Evolutionary conservation across 2,888 invertebrate species (phyloP).

Genomic region (Oscheius sp.): DNA sequence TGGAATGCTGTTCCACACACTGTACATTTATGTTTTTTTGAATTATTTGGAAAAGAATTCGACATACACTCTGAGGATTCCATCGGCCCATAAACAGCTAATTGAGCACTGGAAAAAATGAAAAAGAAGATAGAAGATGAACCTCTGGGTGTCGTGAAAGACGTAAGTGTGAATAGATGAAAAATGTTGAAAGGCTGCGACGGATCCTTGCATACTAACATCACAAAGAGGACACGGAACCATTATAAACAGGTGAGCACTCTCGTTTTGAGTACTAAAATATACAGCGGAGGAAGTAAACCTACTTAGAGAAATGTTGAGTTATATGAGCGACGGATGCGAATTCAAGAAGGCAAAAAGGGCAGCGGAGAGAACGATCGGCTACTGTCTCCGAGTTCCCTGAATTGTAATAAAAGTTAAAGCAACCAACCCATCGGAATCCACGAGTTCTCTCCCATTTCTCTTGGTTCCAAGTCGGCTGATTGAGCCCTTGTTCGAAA

Average conservation of each 20-base stretch:
- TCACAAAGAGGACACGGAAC: conserved; percentile 49
- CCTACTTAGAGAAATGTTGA: conserved; percentile 41
- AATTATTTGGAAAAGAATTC: neutral
- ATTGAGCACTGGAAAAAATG: neutral
- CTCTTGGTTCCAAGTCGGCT: conserved; percentile 13
- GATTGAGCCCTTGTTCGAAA: conserved; percentile 29
- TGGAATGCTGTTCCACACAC: conserved; percentile 30
- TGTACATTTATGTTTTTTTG: conserved; percentile 26
- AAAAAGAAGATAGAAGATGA: neutral
- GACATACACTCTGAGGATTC: neutral
- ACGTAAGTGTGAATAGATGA: conserved; percentile 17
- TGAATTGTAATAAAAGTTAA: too few species aligned
- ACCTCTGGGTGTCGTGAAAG: conserved; percentile 7
- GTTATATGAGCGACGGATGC: conserved; percentile 39
- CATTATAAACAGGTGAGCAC: conserved; percentile 39
- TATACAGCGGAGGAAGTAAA: neutral
- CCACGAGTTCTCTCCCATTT: neutral
- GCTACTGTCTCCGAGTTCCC: conserved; percentile 14
- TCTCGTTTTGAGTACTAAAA: conserved; percentile 37
- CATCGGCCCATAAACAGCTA: conserved; percentile 9
- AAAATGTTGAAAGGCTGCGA: conserved; percentile 43
- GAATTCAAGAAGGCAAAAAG: conserved; percentile 44
- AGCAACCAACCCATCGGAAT: conserved; percentile 9
- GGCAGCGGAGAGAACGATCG: conserved; percentile 35
- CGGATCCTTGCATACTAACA: conserved; percentile 31